Evolutionary conservation across 1,140 invertebrate species (phyloP).

Genomic region (Gryon sp.): DNA sequence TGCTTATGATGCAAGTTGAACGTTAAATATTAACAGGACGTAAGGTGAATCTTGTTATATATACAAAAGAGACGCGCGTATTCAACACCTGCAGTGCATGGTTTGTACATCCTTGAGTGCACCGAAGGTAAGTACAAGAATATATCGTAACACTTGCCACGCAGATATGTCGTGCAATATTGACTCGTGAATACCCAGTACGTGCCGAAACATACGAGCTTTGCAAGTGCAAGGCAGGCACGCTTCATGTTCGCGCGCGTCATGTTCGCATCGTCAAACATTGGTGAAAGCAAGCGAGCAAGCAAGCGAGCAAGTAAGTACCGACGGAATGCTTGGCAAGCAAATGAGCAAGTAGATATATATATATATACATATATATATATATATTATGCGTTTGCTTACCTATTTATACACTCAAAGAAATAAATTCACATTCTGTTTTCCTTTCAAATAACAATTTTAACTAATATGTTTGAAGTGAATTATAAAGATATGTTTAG

Average conservation of each 20-base stretch:
- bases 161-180: constrained; percentile 64
- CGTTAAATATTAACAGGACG: constrained; percentile 38
- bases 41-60: constrained; percentile 39
- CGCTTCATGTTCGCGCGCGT: constrained; percentile 57
- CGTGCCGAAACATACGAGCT: constrained; percentile 63
- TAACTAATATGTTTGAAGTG: not conserved
- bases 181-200: constrained; percentile 60
- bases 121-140: constrained; percentile 45
- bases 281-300: constrained; percentile 62
- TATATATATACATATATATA: constrained; percentile 40
- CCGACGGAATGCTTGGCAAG: constrained; percentile 50
- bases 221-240: constrained; percentile 59
- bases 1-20: constrained; percentile 14
- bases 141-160: constrained; percentile 62
- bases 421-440: constrained; percentile 31
- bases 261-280: constrained; percentile 63
- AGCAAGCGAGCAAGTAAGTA: constrained; percentile 52
- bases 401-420: constrained; percentile 24
- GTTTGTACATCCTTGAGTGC: constrained; percentile 39
- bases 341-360: constrained; percentile 49
- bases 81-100: constrained; percentile 49
- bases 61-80: constrained; percentile 43
- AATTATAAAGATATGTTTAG: too few species aligned
- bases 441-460: constrained; percentile 17
- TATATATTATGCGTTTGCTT: constrained; percentile 20